phyloP scores from a whole-genome alignment of 2,797 vertebrate genomes.

The Nannoperca australis region DNA sequence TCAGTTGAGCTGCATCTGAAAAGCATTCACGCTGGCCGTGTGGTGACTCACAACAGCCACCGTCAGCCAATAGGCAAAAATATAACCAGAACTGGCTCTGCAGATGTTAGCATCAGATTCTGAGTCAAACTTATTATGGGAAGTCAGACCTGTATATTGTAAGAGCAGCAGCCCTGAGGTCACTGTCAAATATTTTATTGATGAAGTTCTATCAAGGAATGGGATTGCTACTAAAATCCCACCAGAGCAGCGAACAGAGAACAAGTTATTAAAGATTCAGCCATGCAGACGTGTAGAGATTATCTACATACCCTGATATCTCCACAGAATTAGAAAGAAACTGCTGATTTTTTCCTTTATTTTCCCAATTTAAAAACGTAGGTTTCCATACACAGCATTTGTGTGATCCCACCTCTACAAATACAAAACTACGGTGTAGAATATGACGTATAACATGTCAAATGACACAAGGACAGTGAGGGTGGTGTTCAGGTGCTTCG shows the following conservation, averaged over 20 bases:
- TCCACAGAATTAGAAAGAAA: neutral
- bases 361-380: neutral
- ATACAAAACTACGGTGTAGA: neutral
- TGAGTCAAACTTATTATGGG: neutral
- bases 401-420: neutral
- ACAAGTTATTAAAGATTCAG: neutral
- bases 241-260: neutral
- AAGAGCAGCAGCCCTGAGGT: neutral
- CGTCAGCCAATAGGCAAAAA: neutral
- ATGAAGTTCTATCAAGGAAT: neutral
- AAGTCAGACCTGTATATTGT: neutral
- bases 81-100: neutral
- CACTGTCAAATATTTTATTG: constrained; percentile 6
- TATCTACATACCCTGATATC: neutral
- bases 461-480: neutral
- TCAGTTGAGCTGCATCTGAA: neutral
- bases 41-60: constrained; percentile 2
- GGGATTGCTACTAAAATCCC: neutral
- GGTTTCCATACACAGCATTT: neutral
- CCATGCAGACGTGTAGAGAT: neutral
- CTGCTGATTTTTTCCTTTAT: neutral
- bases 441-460: neutral
- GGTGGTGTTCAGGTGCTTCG: neutral
- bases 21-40: neutral
- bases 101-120: neutral